phyloP scores from a whole-genome alignment of 92 coral and sea anemone genomes.

The Chrysogorgia sp. region DNA sequence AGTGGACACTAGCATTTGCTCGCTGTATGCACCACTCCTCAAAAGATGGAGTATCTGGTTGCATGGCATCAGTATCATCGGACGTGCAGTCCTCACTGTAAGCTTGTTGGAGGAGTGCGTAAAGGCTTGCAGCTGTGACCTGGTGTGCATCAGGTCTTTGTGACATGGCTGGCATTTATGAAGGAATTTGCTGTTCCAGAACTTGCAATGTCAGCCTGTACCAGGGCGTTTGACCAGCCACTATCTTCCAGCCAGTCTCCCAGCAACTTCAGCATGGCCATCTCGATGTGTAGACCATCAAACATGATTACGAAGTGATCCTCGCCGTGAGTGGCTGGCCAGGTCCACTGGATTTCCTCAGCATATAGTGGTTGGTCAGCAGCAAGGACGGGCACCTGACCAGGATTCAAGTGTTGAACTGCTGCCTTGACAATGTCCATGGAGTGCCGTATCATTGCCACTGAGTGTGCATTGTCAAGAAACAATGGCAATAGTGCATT shows the following conservation, averaged over 20 bases:
- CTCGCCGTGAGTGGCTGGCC: constrained; percentile 42
- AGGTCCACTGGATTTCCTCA: constrained; percentile 53
- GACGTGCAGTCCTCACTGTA: constrained; percentile 17
- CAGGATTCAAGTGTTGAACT: constrained; percentile 52
- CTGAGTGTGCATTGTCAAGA: constrained; percentile 59
- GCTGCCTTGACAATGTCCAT: constrained; percentile 46
- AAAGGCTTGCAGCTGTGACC: constrained; percentile 40
- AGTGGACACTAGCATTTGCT: no score
- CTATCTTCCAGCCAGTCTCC: constrained; percentile 45
- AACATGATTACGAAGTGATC: constrained; percentile 49
- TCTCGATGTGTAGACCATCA: constrained; percentile 39
- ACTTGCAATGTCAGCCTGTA: constrained; percentile 36
- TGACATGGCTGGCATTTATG: constrained; percentile 38
- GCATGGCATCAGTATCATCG: not conserved
- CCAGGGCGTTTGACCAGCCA: no score
- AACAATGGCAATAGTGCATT: constrained; percentile 56
- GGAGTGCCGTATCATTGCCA: constrained; percentile 59
- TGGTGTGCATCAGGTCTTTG: constrained; percentile 44
- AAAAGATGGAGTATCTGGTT: constrained; percentile 5
- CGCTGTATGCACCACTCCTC: constrained; percentile 21
- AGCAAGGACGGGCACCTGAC: constrained; percentile 55
- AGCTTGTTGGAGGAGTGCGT: constrained; percentile 10
- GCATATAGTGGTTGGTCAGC: constrained; percentile 57
- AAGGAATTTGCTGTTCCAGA: constrained; percentile 45
- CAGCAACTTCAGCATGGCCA: constrained; percentile 27